Evolutionary conservation across 2,797 vertebrate genomes (phyloP).

Genomic region (Enteromius trimaculatus): DNA sequence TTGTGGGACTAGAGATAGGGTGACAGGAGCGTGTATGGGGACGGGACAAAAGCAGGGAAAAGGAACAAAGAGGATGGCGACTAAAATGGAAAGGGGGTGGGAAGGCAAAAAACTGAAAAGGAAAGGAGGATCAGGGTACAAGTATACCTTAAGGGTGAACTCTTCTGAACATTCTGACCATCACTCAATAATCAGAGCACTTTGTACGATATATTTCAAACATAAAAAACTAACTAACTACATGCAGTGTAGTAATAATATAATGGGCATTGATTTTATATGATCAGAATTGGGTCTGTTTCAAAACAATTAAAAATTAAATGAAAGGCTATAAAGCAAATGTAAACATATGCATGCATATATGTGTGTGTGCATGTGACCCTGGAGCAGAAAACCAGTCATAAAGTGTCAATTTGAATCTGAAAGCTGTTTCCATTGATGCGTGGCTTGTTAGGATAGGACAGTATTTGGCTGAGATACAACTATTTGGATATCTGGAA

Average conservation of each 20-base stretch:
- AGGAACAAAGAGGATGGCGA: conserved; percentile 56
- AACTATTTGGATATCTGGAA: too few relatives aligned
- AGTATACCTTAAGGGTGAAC: conserved; percentile 2
- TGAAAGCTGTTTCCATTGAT: too few relatives aligned
- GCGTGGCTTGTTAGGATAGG: too few relatives aligned
- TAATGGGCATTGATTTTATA: neutral
- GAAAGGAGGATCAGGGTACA: conserved; percentile 22
- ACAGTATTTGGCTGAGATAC: too few relatives aligned
- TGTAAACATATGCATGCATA: too few relatives aligned
- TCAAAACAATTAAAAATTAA: neutral
- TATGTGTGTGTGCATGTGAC: too few relatives aligned
- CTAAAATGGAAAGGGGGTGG: conserved; percentile 37
- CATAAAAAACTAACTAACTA: neutral
- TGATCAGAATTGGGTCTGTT: neutral
- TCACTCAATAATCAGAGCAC: neutral
- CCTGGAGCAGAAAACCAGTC: too few relatives aligned
- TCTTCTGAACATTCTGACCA: neutral
- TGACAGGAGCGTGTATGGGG: conserved; percentile 47
- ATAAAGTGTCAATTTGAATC: too few relatives aligned
- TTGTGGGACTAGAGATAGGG: conserved; percentile 41
- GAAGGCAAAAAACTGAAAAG: conserved; percentile 37
- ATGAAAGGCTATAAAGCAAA: too few relatives aligned
- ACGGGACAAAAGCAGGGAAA: conserved; percentile 32
- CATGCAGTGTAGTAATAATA: neutral
- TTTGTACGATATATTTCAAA: neutral